Base-by-base conservation (phyloP, 2,888 invertebrate genomes). In the Eristalinus sepulchralis region DNA sequence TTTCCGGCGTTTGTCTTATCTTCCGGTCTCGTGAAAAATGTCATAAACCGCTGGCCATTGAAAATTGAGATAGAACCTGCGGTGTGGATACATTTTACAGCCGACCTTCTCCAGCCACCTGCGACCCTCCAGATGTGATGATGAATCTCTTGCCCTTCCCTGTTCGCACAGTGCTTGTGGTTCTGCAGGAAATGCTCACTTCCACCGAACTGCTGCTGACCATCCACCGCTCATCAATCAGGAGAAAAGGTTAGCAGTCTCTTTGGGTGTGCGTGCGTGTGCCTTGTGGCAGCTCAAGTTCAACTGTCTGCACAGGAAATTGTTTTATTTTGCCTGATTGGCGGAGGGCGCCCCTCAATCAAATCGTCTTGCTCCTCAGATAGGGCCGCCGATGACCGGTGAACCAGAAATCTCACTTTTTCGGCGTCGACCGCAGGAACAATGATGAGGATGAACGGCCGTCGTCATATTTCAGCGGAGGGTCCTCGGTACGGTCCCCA, bases 281-380 rank as follows among this genome's bases (percentile, higher is more conserved):
- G 27, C 63, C 13, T 24, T 22, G 10, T 22, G 24, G 11, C 13
- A 34, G 17, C 59, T 66, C 39, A 13, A 13, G 20, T 79, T 71
- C 71, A 64, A 78, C 39, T 78, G 71, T 33, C 70, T 55, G 63
- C 71, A 17, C 39, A 80, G 71, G 81, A 77, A 81, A 85, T 85
- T 81, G 77, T 76, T 85, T 77, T 63, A 85, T 77, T 77, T 47
- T 68, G 47, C 67, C 67, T 57, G 72, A 63, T 78, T 67, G 67
- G 39, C 72, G 77, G 63, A 53, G 39, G 11, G 62, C 20, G 36
- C 20, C 36, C 71, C 72, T 82, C 68, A 68, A 85, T 85, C 85
- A 77, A 85, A 78, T 39, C 57, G 36, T 66, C 22, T 36, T 79
- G 70, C 75, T 27, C 75, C 22, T 47, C 66, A 82, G 55, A 71